Conservation (phyloP, 2,113 vertebrate genomes). For the Marmota flaviventris region DNA sequence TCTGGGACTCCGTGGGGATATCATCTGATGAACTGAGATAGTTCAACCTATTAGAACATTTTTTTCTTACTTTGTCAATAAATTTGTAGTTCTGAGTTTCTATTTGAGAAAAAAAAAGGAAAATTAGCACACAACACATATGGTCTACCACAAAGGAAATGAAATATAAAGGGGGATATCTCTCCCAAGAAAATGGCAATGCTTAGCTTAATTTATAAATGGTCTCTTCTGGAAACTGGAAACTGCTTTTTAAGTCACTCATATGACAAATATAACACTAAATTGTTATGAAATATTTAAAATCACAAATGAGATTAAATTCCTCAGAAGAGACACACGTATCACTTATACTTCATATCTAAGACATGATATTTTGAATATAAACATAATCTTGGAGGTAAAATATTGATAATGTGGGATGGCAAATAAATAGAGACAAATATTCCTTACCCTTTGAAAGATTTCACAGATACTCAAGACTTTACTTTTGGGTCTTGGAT, state of each 20-base stretch:
- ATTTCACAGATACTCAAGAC: background rate
- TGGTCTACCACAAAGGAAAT: background rate
- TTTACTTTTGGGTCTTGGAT: background rate
- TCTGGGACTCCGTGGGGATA: background rate
- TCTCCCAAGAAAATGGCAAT: background rate
- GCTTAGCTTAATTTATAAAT: background rate
- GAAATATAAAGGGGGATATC: background rate
- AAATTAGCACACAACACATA: background rate
- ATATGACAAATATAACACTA: constrained; percentile 1
- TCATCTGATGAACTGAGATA: constrained; percentile 4
- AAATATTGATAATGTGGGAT: background rate
- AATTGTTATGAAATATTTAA: constrained; percentile 45
- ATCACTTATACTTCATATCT: constrained; percentile 14
- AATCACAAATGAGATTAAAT: constrained; percentile 18
- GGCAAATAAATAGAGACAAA: background rate
- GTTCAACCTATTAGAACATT: constrained; percentile 21
- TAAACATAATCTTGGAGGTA: background rate
- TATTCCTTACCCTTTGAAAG: background rate
- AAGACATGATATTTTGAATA: constrained; percentile 58
- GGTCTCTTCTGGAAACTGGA: background rate
- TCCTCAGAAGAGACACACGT: background rate
- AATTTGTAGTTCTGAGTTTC: background rate
- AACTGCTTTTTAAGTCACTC: constrained; percentile 25
- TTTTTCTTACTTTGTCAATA: constrained; percentile 21
- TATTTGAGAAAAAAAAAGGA: background rate